Percentiles rank a stretch among this genome's conserved stretches.
phyloP scores from a whole-genome alignment of 2,888 invertebrate genomes.

The Gastracanthus pulcherrimus region DNA sequence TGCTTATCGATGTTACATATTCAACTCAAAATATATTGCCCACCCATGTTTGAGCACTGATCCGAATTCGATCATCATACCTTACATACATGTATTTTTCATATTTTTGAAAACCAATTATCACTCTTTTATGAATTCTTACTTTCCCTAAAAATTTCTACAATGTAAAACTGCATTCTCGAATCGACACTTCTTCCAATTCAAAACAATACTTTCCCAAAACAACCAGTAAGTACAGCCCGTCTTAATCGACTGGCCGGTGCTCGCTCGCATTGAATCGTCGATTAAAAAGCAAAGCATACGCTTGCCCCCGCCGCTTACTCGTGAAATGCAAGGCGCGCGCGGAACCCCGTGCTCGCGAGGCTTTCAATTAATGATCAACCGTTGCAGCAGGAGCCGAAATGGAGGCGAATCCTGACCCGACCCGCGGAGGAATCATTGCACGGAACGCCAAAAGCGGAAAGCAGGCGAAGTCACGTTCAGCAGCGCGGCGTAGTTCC shows the following conservation, averaged over 20 bases:
- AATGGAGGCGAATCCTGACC: too few species aligned
- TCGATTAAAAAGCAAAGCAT: neutral
- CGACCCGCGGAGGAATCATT: neutral
- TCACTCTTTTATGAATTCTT: too few species aligned
- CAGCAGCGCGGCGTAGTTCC: neutral
- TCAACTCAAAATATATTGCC: too few species aligned
- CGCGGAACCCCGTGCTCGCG: neutral
- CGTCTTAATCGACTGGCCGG: neutral
- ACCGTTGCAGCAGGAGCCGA: neutral
- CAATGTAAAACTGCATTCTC: too few species aligned
- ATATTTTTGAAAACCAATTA: too few species aligned
- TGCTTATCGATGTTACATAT: too few species aligned
- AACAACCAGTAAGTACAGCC: neutral
- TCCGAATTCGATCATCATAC: too few species aligned
- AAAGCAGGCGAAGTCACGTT: conserved; percentile 17
- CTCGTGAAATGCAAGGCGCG: conserved; percentile 17
- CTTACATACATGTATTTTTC: too few species aligned
- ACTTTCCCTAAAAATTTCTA: too few species aligned
- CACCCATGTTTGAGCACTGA: too few species aligned
- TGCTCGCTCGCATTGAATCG: neutral
- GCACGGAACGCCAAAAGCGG: neutral
- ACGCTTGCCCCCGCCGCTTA: neutral
- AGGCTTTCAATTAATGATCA: conserved; percentile 17
- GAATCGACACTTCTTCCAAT: neutral
- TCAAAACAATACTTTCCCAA: neutral